Evolutionary conservation across 1,140 invertebrate genomes (phyloP), one percentile per base, ranked within the genome.

Genomic region (Panagrolaimus sp.): DNA sequence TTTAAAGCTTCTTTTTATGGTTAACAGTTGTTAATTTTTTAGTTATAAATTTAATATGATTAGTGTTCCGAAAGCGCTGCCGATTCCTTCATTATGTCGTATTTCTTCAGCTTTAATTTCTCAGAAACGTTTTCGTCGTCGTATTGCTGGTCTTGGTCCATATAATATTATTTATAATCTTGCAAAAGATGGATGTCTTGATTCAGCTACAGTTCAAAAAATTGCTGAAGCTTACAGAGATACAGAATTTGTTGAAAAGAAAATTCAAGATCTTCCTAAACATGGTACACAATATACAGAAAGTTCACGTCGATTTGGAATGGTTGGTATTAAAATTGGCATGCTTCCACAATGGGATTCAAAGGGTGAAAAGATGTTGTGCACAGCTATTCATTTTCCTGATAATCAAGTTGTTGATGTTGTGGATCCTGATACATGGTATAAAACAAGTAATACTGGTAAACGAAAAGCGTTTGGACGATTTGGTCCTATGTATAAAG

Each of bases 241-340:
- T 3, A 16, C 11, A 16, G 27, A 20, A 11, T 27, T 27, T 57
- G 16, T 57, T 20, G 9, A 16, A 20, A 57, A 20, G 51, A 57
- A 23, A 9, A 20, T 11, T 25, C 11, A 57, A 20, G 9, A 57
- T 27, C 51, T 20, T 27, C 51, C 51, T 14, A 57, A 27, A 27
- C 51, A 0, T 20, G 51, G 20, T 20, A 57, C 31, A 38, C 31
- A 38, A 57, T 57, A 20, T 5, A 47, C 51, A 48, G 57, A 68
- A 9, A 20, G 57, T 16, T 78, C 75, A 9, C 85, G 86, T 70
- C 87, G 95, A 79, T 88, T 88, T 70, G 96, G 96, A 51, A 80
- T 97, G 1, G 89, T 98, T 81, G 93, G 90, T 0, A 87, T 89
- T 65, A 98, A 98, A 86, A 91, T 98, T 81, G 96, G 96, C 43